Conservation (phyloP, 2,888 invertebrate species). For the Crossocerus cetratus region DNA sequence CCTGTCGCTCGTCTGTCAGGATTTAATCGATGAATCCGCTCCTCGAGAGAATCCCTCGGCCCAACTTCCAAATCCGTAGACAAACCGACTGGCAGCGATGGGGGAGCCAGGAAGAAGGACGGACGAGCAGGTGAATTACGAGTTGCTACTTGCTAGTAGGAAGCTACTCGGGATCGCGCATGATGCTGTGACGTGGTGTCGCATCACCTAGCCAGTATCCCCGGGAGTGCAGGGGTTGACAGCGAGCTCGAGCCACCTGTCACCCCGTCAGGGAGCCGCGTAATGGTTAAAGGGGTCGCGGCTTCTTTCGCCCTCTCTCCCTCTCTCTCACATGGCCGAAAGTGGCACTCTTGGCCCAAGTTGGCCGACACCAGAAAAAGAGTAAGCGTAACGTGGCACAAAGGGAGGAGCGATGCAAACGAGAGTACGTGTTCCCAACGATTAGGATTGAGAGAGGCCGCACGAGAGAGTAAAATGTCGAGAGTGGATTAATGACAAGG, state of each 20-base stretch:
- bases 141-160: no score
- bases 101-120: no score
- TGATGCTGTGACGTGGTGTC: no score
- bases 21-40: neutral
- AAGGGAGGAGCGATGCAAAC: constrained; percentile 40
- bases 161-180: no score
- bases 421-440: constrained; percentile 35
- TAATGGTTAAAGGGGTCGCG: constrained; percentile 14
- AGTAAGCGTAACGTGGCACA: neutral
- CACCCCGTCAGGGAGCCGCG: constrained; percentile 6
- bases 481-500: constrained; percentile 43
- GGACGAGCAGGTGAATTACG: no score
- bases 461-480: constrained; percentile 18
- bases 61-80: no score
- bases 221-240: no score
- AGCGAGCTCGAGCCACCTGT: neutral
- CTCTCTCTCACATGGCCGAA: neutral
- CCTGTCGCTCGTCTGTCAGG: neutral
- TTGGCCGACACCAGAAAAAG: neutral
- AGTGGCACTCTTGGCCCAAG: neutral
- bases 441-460: constrained; percentile 15
- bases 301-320: constrained; percentile 8
- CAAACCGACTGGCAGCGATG: no score
- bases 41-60: no score
- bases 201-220: no score